Conservation (phyloP, 1,140 invertebrate genomes). For the Bilobella aurantiaca region DNA sequence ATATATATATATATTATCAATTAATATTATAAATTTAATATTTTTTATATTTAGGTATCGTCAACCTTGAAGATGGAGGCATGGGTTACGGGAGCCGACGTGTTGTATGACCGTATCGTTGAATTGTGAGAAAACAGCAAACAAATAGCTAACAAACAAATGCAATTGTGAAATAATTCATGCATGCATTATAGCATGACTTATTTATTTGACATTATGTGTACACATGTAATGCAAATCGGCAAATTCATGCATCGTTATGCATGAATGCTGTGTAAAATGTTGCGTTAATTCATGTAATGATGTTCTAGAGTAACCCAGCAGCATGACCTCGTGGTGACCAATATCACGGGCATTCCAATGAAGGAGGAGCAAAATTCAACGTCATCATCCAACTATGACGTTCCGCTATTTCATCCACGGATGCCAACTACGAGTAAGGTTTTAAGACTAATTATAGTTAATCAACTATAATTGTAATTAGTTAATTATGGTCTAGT, state of each 20-base stretch:
- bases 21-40: neutral
- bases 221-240: too few relatives aligned
- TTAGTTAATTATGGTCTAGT: neutral
- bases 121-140: slow-evolving; percentile 23
- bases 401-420: slow-evolving; percentile 90
- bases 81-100: slow-evolving; percentile 53
- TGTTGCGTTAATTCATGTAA: too few relatives aligned
- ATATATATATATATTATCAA: too few relatives aligned
- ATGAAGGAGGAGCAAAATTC: slow-evolving; percentile 99
- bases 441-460: slow-evolving; percentile 10
- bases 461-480: neutral
- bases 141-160: too few relatives aligned
- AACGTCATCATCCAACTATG: slow-evolving; percentile 93
- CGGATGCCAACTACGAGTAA: slow-evolving; percentile 23
- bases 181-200: too few relatives aligned
- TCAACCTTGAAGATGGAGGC: slow-evolving; percentile 56
- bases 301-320: too few relatives aligned
- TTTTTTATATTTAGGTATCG: slow-evolving; percentile 46
- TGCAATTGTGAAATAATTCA: too few relatives aligned
- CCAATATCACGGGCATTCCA: slow-evolving; percentile 93
- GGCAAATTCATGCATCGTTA: too few relatives aligned
- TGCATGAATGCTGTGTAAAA: too few relatives aligned
- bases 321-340: slow-evolving; percentile 86
- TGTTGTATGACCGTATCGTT: slow-evolving; percentile 18
- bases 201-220: too few relatives aligned